Percentiles rank a stretch among this genome's conserved stretches.
Evolutionary conservation across 2,888 invertebrate species (phyloP).

Genomic region (Cancer borealis): DNA sequence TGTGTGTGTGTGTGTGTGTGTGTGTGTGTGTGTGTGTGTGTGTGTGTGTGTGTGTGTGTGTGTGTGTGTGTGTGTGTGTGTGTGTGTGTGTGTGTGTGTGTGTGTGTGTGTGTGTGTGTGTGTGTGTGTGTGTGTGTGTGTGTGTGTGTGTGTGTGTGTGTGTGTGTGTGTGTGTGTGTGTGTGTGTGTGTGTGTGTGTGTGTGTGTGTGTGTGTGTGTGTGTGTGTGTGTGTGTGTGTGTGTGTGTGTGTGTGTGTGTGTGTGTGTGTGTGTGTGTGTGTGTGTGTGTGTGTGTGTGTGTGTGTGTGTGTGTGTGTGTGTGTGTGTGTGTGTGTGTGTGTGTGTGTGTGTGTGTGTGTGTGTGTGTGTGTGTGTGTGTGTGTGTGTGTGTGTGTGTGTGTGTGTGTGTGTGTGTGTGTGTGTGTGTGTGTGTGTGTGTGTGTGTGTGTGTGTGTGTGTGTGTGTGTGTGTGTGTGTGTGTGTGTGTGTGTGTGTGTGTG

Average conservation of each 20-base stretch:
- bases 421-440: slow-evolving; percentile 52
- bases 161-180: slow-evolving; percentile 49
- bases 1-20: slow-evolving; percentile 45
- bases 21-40: slow-evolving; percentile 37
- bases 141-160: slow-evolving; percentile 39
- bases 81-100: slow-evolving; percentile 53
- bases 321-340: slow-evolving; percentile 31
- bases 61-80: slow-evolving; percentile 39
- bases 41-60: slow-evolving; percentile 44
- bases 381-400: slow-evolving; percentile 18
- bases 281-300: slow-evolving; percentile 41
- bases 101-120: slow-evolving; percentile 50
- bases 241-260: slow-evolving; percentile 40
- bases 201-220: slow-evolving; percentile 28
- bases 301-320: slow-evolving; percentile 41
- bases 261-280: slow-evolving; percentile 56
- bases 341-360: slow-evolving; percentile 53
- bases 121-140: slow-evolving; percentile 39
- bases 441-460: slow-evolving; percentile 54
- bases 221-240: slow-evolving; percentile 47
- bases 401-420: slow-evolving; percentile 41
- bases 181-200: slow-evolving; percentile 55
- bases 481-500: slow-evolving; percentile 43
- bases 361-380: slow-evolving; percentile 48
- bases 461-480: slow-evolving; percentile 20